These are phyloP conservation scores for Cryptocheilus praepositus DNA, from an alignment of 2,888 invertebrate species.

Conservation along the genomic window DNA sequence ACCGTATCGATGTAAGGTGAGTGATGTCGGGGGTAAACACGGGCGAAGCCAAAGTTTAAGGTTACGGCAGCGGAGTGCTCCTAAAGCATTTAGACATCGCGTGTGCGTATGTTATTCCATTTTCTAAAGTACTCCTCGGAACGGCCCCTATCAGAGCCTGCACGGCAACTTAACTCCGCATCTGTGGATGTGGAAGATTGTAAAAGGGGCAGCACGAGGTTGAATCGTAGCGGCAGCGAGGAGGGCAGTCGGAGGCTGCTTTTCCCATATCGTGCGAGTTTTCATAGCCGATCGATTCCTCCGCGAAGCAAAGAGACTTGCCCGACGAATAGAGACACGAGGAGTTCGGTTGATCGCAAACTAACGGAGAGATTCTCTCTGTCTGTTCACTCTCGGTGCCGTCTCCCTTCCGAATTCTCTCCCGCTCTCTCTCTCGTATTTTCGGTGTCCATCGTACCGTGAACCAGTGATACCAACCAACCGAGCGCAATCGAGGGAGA, in stretches of 20 bases:
- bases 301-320: constrained; percentile 30
- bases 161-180: too few relatives aligned
- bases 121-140: too few relatives aligned
- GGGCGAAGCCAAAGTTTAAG: too few relatives aligned
- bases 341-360: constrained; percentile 47
- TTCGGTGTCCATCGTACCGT: constrained; percentile 63
- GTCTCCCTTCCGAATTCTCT: not conserved
- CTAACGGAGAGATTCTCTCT: constrained; percentile 29
- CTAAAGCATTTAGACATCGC: too few relatives aligned
- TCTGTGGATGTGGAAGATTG: not conserved
- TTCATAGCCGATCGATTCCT: constrained; percentile 52
- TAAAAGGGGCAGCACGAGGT: not conserved
- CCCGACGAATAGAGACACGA: constrained; percentile 18
- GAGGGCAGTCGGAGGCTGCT: constrained; percentile 11
- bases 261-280: constrained; percentile 37
- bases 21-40: too few relatives aligned
- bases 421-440: constrained; percentile 56
- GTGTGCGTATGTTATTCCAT: too few relatives aligned
- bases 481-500: constrained; percentile 44
- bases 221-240: not conserved
- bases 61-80: too few relatives aligned
- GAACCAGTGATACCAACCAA: constrained; percentile 66
- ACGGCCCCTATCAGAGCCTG: too few relatives aligned
- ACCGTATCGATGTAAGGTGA: too few relatives aligned
- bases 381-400: constrained; percentile 13